These are phyloP conservation scores for Tangara arthus DNA, from an alignment of 2,797 vertebrate species.

Conservation along the genomic window DNA sequence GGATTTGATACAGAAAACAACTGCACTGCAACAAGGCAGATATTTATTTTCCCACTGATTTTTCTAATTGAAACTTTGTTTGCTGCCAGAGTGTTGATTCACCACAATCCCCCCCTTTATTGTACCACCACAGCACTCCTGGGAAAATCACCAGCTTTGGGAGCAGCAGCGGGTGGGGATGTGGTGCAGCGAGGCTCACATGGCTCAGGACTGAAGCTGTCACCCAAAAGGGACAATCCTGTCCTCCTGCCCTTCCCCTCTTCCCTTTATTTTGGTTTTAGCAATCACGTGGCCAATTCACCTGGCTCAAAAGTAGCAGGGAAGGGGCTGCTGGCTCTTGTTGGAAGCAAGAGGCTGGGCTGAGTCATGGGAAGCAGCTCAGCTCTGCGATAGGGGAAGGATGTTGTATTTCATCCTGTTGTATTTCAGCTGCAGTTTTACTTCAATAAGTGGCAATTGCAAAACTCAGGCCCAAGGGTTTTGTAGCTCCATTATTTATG, in stretches of 20 bases:
- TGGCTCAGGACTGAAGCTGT: background rate
- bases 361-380: background rate
- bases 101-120: background rate
- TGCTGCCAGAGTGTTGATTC: constrained; percentile 21
- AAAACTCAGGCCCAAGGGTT: constrained; percentile 1
- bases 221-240: background rate
- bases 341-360: background rate
- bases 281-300: background rate
- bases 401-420: background rate
- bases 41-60: constrained; percentile 32
- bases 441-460: background rate
- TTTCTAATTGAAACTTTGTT: constrained; percentile 31
- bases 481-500: constrained; percentile 62
- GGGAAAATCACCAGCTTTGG: background rate
- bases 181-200: background rate
- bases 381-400: background rate
- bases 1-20: constrained; percentile 12
- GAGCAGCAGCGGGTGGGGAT: background rate
- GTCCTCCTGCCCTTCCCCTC: background rate
- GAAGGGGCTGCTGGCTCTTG: background rate
- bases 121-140: background rate
- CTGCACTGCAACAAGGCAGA: constrained; percentile 4
- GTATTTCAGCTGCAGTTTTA: background rate
- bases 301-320: background rate
- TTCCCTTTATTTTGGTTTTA: background rate